These are phyloP conservation scores for Heliconius aoede DNA, from an alignment of 2,888 invertebrate genomes.

Conservation along the genomic window DNA sequence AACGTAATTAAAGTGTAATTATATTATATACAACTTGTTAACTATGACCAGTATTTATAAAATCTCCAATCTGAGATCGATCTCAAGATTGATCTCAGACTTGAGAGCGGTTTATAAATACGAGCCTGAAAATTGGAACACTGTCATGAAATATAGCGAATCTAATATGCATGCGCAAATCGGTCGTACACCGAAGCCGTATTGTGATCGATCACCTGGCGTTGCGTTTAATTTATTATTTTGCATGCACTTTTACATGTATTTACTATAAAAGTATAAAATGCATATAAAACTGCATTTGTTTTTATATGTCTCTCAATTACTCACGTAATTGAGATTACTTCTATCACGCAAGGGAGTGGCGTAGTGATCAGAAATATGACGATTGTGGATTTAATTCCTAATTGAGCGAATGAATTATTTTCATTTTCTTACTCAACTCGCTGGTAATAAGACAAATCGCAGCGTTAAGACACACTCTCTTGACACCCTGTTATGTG, in stretches of 20 bases:
- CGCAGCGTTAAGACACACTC: too few species aligned
- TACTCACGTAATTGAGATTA: too few species aligned
- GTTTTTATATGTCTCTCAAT: too few species aligned
- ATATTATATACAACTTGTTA: neutral
- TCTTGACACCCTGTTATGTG: too few species aligned
- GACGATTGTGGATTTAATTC: neutral
- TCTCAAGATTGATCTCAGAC: too few species aligned
- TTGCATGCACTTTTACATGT: neutral
- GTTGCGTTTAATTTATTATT: conserved; percentile 1
- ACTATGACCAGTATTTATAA: neutral
- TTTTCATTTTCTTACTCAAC: neutral
- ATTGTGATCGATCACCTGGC: neutral
- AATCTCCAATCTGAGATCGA: too few species aligned
- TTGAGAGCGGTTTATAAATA: too few species aligned
- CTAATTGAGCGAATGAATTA: neutral
- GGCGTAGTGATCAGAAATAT: neutral
- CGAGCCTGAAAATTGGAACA: conserved; percentile 9
- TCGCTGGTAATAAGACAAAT: neutral
- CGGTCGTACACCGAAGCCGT: conserved; percentile 39
- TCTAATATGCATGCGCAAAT: conserved; percentile 24
- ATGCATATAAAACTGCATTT: too few species aligned
- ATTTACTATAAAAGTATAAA: neutral
- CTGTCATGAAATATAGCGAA: conserved; percentile 15
- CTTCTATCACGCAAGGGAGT: neutral
- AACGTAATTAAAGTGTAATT: neutral